Base-by-base conservation (phyloP, 2,888 invertebrate genomes). In the Cerastis rubricosa region DNA sequence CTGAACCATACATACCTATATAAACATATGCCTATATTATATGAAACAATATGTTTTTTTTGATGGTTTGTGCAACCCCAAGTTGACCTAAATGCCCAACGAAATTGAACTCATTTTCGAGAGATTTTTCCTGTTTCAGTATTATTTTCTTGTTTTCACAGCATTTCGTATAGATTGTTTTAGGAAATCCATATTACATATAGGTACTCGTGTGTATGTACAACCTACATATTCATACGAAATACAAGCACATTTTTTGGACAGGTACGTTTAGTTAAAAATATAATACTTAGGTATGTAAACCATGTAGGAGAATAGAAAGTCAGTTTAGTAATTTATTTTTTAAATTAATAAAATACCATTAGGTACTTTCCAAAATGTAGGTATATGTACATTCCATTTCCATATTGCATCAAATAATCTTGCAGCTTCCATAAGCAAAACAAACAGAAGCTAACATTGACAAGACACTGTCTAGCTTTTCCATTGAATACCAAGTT, bases 11-110 rank as follows among this genome's bases (percentile, higher is more conserved):
- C 61, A 57, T 74, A 68, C 49, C 67, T 73, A 75, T 63, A 22
- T 69, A 74, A 74, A 74, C 61, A 78, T 74, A 83, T 65, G 59
- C 59, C 29, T 64, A 14, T 64, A 83, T 66, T 57, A 47, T 73
- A 84, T 65, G 69, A 78, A 78, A 84, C 83, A 78, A 76, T 79
- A 79, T 81, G 78, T 73, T 85, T 82, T 85, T 84, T 85, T 85
- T 76, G n/a, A 83, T 74, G 86, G 75, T 83, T 83, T 79, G 65
- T 81, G 84, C 74, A 85, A 77, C 80, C 83, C 80, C 84, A 71
- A 83, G 80, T 86, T 85, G 85, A 85, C 84, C 86, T 83, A 86
- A 86, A 86, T 85, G 80, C 65, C 70, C 74, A 84, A 84, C 84
- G 71, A 77, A 85, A 85, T 85, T 86, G 77, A 76, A 77, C 80